Evolutionary conservation across 2,797 vertebrate species (phyloP), one percentile per base, ranked within the genome.

Genomic region (Acanthiza pusilla): DNA sequence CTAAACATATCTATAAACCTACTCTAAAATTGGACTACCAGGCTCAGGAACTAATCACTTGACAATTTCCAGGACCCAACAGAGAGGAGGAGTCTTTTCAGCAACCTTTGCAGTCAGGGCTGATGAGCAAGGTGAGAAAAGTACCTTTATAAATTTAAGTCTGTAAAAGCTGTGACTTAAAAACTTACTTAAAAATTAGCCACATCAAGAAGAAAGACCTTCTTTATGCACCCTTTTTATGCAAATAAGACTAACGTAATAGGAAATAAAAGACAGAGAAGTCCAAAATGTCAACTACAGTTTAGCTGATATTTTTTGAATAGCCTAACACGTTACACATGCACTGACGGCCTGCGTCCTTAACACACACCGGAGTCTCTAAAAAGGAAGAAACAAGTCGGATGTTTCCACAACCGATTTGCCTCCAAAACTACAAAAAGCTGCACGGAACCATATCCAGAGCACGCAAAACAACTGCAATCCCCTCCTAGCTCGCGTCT

Each of bases 341-440:
- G n/a, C 8, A 53, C 20, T 3, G 38, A 62, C 0, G 21, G 11
- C 5, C 25, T 22, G 5, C 4, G 0, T 16, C 38, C 13, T 11
- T 27, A 74, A 38, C 26, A 8, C 23, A 25, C 20, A 14, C 32
- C 2, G 8, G 3, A 60, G 5, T 5, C 22, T 16, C 30, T 22
- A 19, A 47, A 47, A 38, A 3, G 2, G 10, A 36, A 7, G 16
- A 19, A 7, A 17, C 17, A 23, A 11, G 48, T 51, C 7, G 1
- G 7, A 1, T 29, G 16, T 23, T 81, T 72, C 20, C 42, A n/a
- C 7, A 58, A 18, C 14, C 1, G 16, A 23, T 53, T 57, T 50
- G 27, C 30, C 27, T 40, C 26, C 21, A 51, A 13, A 76, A 36
- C 22, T 9, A 15, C 8, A 27, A 45, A 38, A n/a, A 36, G 10